A percentile compares a stretch with the other conserved stretches of the same genome.
phyloP scores from a whole-genome alignment of 2,888 invertebrate genomes.

The Ametastegia equiseti region DNA sequence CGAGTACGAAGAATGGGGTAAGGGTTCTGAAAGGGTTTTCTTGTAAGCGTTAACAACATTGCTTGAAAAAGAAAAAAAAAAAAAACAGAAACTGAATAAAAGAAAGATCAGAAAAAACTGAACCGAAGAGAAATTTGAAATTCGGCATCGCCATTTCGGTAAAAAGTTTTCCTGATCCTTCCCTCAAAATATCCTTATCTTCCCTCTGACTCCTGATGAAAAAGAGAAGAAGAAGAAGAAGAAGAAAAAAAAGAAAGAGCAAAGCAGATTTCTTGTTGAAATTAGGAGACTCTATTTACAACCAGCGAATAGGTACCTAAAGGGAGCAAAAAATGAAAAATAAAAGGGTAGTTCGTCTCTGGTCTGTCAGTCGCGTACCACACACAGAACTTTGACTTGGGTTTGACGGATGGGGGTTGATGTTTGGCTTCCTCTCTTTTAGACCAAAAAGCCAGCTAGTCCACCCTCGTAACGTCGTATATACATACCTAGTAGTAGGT shows the following conservation, averaged over 20 bases:
- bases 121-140: background rate
- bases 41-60: constrained; percentile 5
- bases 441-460: background rate
- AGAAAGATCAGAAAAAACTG: background rate
- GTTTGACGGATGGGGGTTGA: constrained; percentile 30
- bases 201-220: background rate
- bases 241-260: background rate
- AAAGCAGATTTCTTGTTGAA: background rate
- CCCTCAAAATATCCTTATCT: background rate
- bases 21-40: constrained; percentile 15
- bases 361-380: background rate
- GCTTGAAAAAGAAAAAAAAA: background rate
- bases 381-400: constrained; percentile 19
- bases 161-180: too few relatives aligned
- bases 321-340: background rate
- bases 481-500: background rate
- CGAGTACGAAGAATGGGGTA: background rate
- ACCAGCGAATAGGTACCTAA: background rate
- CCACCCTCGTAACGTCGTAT: background rate
- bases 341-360: constrained; percentile 18
- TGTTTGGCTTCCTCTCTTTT: constrained; percentile 23
- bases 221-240: background rate
- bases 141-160: too few relatives aligned
- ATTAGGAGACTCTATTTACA: background rate
- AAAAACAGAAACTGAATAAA: background rate